phyloP scores from a whole-genome alignment of 2,113 vertebrate genomes.

The Sphyrna mokarran region DNA sequence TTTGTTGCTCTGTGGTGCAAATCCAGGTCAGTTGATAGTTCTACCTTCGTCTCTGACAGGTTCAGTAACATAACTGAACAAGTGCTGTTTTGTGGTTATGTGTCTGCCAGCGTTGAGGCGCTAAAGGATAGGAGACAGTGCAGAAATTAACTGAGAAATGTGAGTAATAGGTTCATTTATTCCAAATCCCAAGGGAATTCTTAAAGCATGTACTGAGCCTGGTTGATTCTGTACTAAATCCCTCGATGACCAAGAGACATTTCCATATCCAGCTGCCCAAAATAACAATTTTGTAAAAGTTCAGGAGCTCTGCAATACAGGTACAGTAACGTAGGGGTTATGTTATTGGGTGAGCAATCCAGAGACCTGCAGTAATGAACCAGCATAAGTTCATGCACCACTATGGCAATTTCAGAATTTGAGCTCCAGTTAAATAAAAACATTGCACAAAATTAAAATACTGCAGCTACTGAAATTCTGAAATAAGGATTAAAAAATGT shows the following conservation, averaged over 20 bases:
- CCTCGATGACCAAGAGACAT: background rate
- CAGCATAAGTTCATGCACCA: background rate
- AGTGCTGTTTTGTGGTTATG: constrained; percentile 38
- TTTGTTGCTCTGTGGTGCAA: constrained; percentile 34
- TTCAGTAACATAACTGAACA: constrained; percentile 41
- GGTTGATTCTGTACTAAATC: constrained; percentile 10
- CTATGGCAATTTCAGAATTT: background rate
- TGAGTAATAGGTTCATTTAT: constrained; percentile 43
- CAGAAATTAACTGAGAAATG: constrained; percentile 49
- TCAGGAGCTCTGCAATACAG: background rate
- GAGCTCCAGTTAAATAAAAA: background rate
- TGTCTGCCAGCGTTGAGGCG: constrained; percentile 28
- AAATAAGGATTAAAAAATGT: background rate
- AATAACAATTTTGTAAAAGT: constrained; percentile 5
- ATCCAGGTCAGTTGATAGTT: constrained; percentile 40
- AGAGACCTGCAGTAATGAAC: background rate
- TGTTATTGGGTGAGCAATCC: background rate
- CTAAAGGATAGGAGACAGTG: constrained; percentile 42
- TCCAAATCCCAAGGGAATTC: constrained; percentile 38
- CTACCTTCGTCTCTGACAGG: constrained; percentile 42
- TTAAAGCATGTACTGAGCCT: constrained; percentile 39
- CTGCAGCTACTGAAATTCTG: background rate
- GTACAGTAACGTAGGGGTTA: background rate
- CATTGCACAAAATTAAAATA: background rate
- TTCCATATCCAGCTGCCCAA: background rate